A percentile compares a stretch with the other conserved stretches of the same genome.
These are phyloP conservation scores for Drepanosiphum platanoidis DNA, from an alignment of 2,888 invertebrate genomes.

Conservation along the genomic window DNA sequence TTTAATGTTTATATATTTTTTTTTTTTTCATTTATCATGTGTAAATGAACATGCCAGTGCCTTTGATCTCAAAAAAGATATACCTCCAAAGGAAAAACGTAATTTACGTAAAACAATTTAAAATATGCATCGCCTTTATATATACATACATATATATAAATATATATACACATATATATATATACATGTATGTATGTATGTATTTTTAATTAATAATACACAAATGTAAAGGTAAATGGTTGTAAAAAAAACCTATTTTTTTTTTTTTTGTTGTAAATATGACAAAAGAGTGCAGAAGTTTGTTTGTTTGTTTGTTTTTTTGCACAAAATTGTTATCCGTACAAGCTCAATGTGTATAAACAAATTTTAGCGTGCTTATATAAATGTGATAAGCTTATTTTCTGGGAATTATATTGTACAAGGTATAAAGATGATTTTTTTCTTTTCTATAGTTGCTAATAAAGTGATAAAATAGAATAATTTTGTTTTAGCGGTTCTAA, in stretches of 20 bases:
- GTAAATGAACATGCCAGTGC: conserved; percentile 59
- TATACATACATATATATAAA: not conserved
- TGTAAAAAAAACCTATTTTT: conserved; percentile 31
- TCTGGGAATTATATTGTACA: conserved; percentile 58
- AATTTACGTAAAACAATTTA: conserved; percentile 32
- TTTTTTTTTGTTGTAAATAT: conserved; percentile 35
- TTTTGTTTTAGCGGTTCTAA: conserved; percentile 55
- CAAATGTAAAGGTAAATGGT: conserved; percentile 45
- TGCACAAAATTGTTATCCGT: conserved; percentile 52
- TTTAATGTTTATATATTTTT: not conserved
- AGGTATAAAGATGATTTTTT: conserved; percentile 54
- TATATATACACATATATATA: not conserved
- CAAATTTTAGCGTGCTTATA: conserved; percentile 54
- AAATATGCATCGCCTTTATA: conserved; percentile 23
- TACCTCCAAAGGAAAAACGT: conserved; percentile 53
- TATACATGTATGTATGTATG: conserved; percentile 12
- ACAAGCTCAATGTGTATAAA: conserved; percentile 57
- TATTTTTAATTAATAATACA: conserved; percentile 20
- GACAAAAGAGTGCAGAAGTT: conserved; percentile 47
- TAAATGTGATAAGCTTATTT: conserved; percentile 61
- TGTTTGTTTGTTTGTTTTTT: conserved; percentile 27
- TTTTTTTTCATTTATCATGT: conserved; percentile 43
- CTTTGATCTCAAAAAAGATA: conserved; percentile 62
- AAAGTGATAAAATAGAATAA: conserved; percentile 60
- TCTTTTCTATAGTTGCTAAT: conserved; percentile 52